Conservation (phyloP, 35 echinoderm and acorn worm species). For the Apostichopus californicus region DNA sequence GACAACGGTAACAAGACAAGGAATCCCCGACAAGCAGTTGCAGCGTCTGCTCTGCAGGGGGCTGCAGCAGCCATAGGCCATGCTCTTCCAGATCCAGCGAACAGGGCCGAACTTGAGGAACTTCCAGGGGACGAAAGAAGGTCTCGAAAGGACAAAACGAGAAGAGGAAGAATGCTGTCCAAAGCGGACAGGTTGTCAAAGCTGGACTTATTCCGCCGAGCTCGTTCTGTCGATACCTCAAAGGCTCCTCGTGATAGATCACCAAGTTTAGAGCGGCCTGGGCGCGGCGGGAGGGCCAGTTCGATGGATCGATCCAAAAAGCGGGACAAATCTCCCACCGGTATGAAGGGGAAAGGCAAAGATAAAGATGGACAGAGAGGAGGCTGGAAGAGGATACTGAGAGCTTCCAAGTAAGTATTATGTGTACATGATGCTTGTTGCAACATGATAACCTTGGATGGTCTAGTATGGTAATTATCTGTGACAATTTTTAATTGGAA, state of each 20-base stretch:
- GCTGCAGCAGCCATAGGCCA: conserved; percentile 81
- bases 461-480: conserved; percentile 18
- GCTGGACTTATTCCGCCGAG: conserved; percentile 76
- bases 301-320: conserved; percentile 70
- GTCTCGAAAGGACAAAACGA: conserved; percentile 75
- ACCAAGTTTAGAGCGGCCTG: conserved; percentile 61
- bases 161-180: conserved; percentile 70
- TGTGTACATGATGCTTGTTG: too few species aligned
- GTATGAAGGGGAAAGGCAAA: conserved; percentile 42
- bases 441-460: too few species aligned
- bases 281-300: conserved; percentile 57
- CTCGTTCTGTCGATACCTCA: conserved; percentile 75
- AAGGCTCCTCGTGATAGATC: conserved; percentile 77
- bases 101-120: conserved; percentile 64
- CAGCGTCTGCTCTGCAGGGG: conserved; percentile 75
- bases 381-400: conserved; percentile 77
- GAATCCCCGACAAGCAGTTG: conserved; percentile 68
- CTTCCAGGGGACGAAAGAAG: conserved; percentile 66
- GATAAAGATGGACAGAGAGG: conserved; percentile 63
- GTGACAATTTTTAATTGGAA: background rate
- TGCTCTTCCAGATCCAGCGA: conserved; percentile 64
- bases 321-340: conserved; percentile 60
- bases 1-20: conserved; percentile 39
- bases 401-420: conserved; percentile 87
- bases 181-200: conserved; percentile 72